phyloP scores from a whole-genome alignment of 2,113 vertebrate genomes.

The Illadopsis cleaveri region DNA sequence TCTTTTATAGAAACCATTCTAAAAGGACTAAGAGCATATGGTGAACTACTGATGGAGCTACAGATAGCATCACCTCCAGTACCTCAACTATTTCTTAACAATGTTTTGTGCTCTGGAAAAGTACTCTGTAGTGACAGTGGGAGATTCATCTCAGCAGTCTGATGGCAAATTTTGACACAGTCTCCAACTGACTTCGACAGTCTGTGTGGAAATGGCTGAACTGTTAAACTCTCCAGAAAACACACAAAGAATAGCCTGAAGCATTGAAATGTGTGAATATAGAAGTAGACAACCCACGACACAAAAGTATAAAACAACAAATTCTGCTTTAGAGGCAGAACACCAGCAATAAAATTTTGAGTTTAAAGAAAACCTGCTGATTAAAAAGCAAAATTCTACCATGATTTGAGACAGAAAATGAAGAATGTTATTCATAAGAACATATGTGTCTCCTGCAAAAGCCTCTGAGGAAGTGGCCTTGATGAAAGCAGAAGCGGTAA shows the following conservation, averaged over 20 bases:
- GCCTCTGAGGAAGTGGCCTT: neutral
- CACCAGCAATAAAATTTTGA: neutral
- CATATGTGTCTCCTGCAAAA: neutral
- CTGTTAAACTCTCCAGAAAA: slow-evolving; percentile 29
- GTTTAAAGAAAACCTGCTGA: slow-evolving; percentile 26
- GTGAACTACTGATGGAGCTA: neutral
- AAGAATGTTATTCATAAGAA: neutral
- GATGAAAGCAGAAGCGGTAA: slow-evolving; percentile 12
- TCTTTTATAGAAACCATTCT: neutral
- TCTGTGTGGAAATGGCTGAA: neutral
- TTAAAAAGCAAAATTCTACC: neutral
- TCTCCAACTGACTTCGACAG: neutral
- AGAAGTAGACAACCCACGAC: neutral
- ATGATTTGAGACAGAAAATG: neutral
- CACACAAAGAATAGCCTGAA: neutral
- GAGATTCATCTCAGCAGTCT: neutral
- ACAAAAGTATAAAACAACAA: neutral
- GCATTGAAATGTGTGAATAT: neutral
- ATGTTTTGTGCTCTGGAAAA: neutral
- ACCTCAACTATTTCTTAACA: neutral
- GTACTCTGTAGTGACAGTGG: neutral
- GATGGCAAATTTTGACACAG: neutral
- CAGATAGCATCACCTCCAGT: neutral
- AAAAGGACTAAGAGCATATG: neutral
- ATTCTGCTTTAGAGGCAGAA: neutral